Base-by-base conservation (phyloP, 2,797 vertebrate genomes). In the Neosalanx taihuensis region DNA sequence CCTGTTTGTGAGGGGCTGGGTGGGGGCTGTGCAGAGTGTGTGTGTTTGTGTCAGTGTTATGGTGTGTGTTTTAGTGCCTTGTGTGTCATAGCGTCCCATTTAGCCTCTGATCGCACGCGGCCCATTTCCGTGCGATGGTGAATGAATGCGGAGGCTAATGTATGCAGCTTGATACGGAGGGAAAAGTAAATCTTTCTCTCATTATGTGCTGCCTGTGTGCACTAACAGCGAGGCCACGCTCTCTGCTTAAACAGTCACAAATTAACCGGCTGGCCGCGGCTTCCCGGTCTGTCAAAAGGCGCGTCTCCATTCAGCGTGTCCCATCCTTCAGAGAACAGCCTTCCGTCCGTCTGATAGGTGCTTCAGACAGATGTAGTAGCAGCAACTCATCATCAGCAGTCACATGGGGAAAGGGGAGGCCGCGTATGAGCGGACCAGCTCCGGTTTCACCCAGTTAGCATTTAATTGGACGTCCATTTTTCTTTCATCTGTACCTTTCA, bases 51-150 rank as follows among this genome's bases (percentile, higher is more conserved):
- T 56, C 57, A 26, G 46, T 61, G 57, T 20, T 41, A 26, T 20
- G n/a, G 58, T 53, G 66, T 59, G 61, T 64, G 70, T 64, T 30
- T 37, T 13, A 33, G 37, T 30, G 49, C 30, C 5, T 5, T 58
- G 17, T 57, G 26, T n/a, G 12, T 63, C 49, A 29, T 20, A 62
- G 59, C 18, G 41, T 53, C 69, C 23, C 37, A 30, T 33, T 63
- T 7, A 20, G 23, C 30, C 41, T 64, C 70, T 67, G 66, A 57
- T 67, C 66, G 23, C 66, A 53, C 26, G 20, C 30, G 61, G 30
- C 2, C 33, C 30, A 72, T 69, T 63, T 74, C 26, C 35, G 35
- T 58, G 49, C 17, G 51, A 12, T 20, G 31, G 26, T 33, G 46
- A 67, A 67, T 57, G 26, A 56, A 57, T 33, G 64, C 18, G 5